A percentile compares a stretch with the other conserved stretches of the same genome.
Evolutionary conservation across 2,888 invertebrate species (phyloP).

Genomic region (Spilosoma lubricipeda): DNA sequence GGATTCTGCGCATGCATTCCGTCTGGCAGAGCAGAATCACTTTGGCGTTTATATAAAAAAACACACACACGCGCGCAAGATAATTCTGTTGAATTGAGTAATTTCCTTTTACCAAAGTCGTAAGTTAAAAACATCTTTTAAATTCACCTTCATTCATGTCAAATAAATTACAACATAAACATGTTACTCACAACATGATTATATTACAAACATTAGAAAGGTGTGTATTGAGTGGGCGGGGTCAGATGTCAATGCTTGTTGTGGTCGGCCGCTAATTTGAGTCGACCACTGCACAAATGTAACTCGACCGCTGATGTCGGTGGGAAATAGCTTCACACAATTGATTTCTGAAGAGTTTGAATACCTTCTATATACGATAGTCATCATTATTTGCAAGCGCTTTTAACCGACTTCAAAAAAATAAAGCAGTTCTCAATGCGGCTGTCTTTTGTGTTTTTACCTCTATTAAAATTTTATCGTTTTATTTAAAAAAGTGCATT

Average conservation of each 20-base stretch:
- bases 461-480: too few relatives aligned
- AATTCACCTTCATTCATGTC: background rate
- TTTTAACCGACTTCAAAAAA: too few relatives aligned
- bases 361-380: background rate
- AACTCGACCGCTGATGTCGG: conserved; percentile 34
- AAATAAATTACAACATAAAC: conserved; percentile 7
- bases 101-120: background rate
- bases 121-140: background rate
- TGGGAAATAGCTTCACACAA: conserved; percentile 13
- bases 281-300: conserved; percentile 48
- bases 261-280: conserved; percentile 48
- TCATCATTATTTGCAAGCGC: background rate
- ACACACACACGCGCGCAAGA: background rate
- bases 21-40: too few relatives aligned
- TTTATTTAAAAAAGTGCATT: too few relatives aligned
- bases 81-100: background rate
- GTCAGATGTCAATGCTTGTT: conserved; percentile 49
- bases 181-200: conserved; percentile 12
- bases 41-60: too few relatives aligned
- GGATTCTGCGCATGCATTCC: too few relatives aligned
- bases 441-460: too few relatives aligned
- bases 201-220: conserved; percentile 41
- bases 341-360: background rate
- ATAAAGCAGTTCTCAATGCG: too few relatives aligned
- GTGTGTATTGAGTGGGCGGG: conserved; percentile 31